Evolutionary conservation across 2,797 vertebrate genomes (phyloP).

Genomic region (Xenentodon cancila): DNA sequence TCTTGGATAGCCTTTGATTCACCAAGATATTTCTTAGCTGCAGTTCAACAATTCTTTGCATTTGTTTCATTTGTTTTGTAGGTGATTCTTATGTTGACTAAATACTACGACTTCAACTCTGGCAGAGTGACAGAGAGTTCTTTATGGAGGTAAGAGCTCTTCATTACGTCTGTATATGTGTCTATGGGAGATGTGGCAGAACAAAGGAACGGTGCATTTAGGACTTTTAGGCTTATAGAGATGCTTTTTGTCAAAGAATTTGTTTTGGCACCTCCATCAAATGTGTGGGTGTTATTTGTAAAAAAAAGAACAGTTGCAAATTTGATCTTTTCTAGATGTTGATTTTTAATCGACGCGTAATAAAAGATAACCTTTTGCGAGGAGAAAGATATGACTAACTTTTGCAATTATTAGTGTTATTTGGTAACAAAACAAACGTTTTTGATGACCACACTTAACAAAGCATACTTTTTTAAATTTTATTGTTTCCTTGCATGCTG

Average conservation of each 20-base stretch:
- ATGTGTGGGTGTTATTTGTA: too few species aligned
- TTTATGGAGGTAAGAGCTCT: constrained; percentile 90
- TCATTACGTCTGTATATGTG: neutral
- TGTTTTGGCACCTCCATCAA: neutral
- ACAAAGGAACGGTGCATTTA: constrained; percentile 5
- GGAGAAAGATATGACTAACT: too few species aligned
- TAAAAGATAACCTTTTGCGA: too few species aligned
- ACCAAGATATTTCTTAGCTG: constrained; percentile 32
- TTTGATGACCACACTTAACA: too few species aligned
- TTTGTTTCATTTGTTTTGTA: constrained; percentile 72
- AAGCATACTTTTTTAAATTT: too few species aligned
- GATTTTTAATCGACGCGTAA: too few species aligned
- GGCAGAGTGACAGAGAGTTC: constrained; percentile 96
- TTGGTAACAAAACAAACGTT: too few species aligned
- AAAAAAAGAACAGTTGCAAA: too few species aligned
- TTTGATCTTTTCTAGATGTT: too few species aligned
- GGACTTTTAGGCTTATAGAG: neutral
- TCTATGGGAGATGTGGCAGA: neutral
- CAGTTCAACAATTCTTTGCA: constrained; percentile 24
- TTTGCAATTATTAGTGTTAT: too few species aligned
- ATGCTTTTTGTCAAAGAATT: neutral
- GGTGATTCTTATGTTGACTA: constrained; percentile 98
- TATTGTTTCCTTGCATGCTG: too few species aligned
- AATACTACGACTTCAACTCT: constrained; percentile 94
- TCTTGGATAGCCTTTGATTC: constrained; percentile 15